Conservation (phyloP, 1,140 invertebrate genomes). For the Macrostomum lignano region DNA sequence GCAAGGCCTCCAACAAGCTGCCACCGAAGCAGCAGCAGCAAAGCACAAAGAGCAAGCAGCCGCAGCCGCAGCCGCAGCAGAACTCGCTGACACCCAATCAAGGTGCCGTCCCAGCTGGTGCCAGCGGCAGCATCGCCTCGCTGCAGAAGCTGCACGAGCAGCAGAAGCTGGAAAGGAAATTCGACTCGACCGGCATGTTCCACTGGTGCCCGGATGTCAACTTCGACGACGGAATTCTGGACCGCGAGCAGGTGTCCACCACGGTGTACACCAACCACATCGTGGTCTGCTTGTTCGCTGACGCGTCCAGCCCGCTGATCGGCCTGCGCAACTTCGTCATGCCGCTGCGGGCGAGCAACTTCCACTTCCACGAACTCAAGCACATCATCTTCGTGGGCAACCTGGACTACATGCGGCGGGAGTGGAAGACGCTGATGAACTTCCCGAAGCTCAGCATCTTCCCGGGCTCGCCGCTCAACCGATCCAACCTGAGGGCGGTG, state of each 20-base stretch:
- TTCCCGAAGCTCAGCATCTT: constrained; percentile 77
- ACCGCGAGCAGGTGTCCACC: constrained; percentile 93
- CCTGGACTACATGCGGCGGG: constrained; percentile 66
- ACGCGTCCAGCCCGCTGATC: constrained; percentile 83
- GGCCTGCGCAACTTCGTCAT: constrained; percentile 26
- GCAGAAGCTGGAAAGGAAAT: constrained; percentile 10
- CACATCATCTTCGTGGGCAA: constrained; percentile 90
- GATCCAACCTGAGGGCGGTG: constrained; percentile 76
- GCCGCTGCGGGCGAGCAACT: constrained; percentile 48
- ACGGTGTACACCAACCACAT: constrained; percentile 93
- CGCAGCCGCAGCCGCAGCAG: too few relatives aligned
- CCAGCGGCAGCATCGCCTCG: too few relatives aligned
- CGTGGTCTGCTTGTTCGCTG: constrained; percentile 79
- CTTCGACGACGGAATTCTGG: constrained; percentile 75
- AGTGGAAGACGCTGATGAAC: constrained; percentile 96
- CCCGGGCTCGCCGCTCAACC: constrained; percentile 71
- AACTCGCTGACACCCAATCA: too few relatives aligned
- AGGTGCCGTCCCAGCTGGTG: too few relatives aligned
- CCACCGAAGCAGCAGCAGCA: too few relatives aligned
- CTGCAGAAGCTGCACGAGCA: neutral
- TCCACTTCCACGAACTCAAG: constrained; percentile 91
- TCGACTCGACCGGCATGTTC: constrained; percentile 95
- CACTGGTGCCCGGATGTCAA: constrained; percentile 89
- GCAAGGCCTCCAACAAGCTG: constrained; percentile 90
- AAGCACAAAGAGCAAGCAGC: too few relatives aligned